These are phyloP conservation scores for Riparia riparia DNA, from an alignment of 2,113 vertebrate species.

Conservation along the genomic window DNA sequence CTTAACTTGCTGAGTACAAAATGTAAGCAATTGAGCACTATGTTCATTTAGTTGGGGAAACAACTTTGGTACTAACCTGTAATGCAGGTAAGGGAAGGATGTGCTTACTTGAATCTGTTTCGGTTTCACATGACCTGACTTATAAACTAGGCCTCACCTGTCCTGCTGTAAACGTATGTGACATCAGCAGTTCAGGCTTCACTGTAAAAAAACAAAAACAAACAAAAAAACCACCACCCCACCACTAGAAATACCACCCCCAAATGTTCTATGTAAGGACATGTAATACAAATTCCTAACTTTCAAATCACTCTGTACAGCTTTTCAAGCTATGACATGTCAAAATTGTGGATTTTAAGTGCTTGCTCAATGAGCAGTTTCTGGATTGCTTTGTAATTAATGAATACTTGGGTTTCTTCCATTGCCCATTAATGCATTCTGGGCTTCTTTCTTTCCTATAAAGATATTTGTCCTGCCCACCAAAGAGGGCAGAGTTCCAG, in stretches of 20 bases:
- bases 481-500: neutral
- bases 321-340: neutral
- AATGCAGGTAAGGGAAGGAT: neutral
- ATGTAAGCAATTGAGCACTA: neutral
- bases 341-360: constrained; percentile 11
- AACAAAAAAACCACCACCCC: neutral
- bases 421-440: neutral
- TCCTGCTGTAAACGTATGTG: neutral
- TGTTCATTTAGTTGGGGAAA: neutral
- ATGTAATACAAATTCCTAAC: neutral
- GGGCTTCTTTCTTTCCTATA: neutral
- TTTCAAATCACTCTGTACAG: neutral
- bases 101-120: neutral
- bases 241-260: neutral
- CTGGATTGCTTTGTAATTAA: constrained; percentile 9
- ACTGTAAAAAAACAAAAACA: too few species aligned
- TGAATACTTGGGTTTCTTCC: constrained; percentile 5
- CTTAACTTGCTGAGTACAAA: neutral
- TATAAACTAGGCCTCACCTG: neutral
- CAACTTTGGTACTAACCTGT: neutral
- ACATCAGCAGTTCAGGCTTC: neutral
- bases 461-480: neutral
- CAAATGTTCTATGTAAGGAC: neutral
- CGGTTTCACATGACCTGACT: neutral
- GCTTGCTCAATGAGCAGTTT: neutral